Percentiles rank a stretch among this genome's conserved stretches.
Evolutionary conservation across 2,888 invertebrate genomes (phyloP).

Genomic region (Embidobia sp.): DNA sequence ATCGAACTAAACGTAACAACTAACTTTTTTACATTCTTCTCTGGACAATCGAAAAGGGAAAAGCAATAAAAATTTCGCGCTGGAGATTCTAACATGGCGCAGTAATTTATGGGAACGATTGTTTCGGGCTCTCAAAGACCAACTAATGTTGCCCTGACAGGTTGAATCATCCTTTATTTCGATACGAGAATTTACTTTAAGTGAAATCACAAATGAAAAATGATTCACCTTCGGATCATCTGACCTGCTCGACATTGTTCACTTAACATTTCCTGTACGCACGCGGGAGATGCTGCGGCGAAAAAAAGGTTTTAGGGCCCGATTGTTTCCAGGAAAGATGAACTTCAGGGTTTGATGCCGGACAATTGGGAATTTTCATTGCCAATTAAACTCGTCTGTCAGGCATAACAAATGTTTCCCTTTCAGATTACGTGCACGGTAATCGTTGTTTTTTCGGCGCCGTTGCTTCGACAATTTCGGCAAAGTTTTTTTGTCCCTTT

Average conservation of each 20-base stretch:
- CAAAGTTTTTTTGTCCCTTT: slow-evolving; percentile 2
- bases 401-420: slow-evolving; percentile 42
- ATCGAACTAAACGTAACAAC: too few species aligned
- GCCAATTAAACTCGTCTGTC: slow-evolving; percentile 54
- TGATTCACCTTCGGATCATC: slow-evolving; percentile 47
- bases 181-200: slow-evolving; percentile 45
- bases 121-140: slow-evolving; percentile 19
- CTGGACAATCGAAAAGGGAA: not conserved
- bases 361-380: slow-evolving; percentile 55
- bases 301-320: slow-evolving; percentile 50
- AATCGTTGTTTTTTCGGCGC: slow-evolving; percentile 4
- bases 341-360: slow-evolving; percentile 29
- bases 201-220: slow-evolving; percentile 61
- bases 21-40: too few species aligned
- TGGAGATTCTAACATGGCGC: slow-evolving; percentile 7
- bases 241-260: slow-evolving; percentile 57
- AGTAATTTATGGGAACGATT: slow-evolving; percentile 51
- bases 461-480: not conserved
- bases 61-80: slow-evolving; percentile 20
- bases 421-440: slow-evolving; percentile 31
- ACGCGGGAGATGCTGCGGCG: slow-evolving; percentile 8
- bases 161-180: slow-evolving; percentile 57
- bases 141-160: slow-evolving; percentile 27
- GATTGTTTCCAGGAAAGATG: slow-evolving; percentile 57
- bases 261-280: slow-evolving; percentile 43